Evolutionary conservation across 2,113 vertebrate species (phyloP).

Genomic region (Addax nasomaculatus): DNA sequence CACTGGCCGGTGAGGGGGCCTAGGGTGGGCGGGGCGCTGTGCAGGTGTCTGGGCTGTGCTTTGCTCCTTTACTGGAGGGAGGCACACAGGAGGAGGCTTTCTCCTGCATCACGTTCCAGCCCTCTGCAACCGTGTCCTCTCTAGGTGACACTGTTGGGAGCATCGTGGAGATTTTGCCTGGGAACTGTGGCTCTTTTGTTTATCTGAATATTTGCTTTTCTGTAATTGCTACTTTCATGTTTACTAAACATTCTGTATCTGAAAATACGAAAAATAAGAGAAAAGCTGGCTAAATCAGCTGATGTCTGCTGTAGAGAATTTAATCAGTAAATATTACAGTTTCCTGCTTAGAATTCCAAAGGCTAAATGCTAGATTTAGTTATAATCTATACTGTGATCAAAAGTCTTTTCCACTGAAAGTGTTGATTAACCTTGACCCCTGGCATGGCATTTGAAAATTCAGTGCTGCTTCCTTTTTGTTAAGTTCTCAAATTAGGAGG

Average conservation of each 20-base stretch:
- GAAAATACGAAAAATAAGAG: neutral
- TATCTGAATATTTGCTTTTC: neutral
- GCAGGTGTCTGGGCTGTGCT: neutral
- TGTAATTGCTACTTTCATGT: neutral
- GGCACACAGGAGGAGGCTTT: too few relatives aligned
- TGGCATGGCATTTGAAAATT: neutral
- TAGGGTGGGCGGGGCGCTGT: too few relatives aligned
- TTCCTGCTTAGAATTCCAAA: neutral
- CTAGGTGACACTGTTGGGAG: neutral
- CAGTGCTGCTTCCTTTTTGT: neutral
- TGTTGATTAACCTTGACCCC: neutral
- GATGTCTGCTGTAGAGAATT: neutral
- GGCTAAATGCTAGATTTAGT: neutral
- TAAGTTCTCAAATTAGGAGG: neutral
- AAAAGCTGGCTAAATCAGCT: neutral
- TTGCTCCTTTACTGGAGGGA: neutral
- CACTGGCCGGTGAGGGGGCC: constrained; percentile 86
- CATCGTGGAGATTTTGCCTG: neutral
- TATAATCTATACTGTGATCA: neutral
- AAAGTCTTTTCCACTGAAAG: neutral
- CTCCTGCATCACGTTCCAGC: rapidly evolving
- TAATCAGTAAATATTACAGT: neutral
- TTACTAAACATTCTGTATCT: neutral
- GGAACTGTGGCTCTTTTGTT: neutral
- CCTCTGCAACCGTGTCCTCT: neutral